Conservation (phyloP, 2,888 invertebrate genomes). For the Aphodius granarius region DNA sequence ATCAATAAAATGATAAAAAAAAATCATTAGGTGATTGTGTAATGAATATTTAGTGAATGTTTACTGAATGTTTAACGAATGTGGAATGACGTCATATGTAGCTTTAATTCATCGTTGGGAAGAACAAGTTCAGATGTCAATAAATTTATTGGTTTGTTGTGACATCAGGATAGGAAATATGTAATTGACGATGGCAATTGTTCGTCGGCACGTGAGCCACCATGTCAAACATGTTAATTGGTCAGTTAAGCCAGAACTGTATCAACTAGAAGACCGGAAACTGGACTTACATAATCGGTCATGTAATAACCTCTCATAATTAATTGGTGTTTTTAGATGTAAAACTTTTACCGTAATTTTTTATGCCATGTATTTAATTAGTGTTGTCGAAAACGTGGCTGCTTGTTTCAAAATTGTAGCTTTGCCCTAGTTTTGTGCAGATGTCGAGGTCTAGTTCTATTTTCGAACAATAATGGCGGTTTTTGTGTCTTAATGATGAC, state of each 20-base stretch:
- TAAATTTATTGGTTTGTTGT: neutral
- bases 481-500: neutral
- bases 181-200: neutral
- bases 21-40: too few relatives aligned
- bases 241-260: neutral
- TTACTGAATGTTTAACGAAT: too few relatives aligned
- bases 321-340: neutral
- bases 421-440: too few relatives aligned
- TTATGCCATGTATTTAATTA: too few relatives aligned
- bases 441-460: too few relatives aligned
- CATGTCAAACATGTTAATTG: neutral
- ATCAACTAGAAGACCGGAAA: neutral
- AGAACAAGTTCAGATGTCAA: neutral
- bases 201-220: neutral
- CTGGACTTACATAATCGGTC: neutral
- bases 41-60: too few relatives aligned
- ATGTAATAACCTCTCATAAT: neutral
- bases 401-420: too few relatives aligned
- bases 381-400: too few relatives aligned
- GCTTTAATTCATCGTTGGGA: neutral
- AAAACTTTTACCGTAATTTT: too few relatives aligned
- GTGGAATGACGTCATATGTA: neutral
- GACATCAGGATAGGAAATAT: neutral
- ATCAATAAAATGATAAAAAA: too few relatives aligned
- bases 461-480: neutral